Conservation (phyloP, 2,797 vertebrate genomes). For the Pseudomugil tenellus region DNA sequence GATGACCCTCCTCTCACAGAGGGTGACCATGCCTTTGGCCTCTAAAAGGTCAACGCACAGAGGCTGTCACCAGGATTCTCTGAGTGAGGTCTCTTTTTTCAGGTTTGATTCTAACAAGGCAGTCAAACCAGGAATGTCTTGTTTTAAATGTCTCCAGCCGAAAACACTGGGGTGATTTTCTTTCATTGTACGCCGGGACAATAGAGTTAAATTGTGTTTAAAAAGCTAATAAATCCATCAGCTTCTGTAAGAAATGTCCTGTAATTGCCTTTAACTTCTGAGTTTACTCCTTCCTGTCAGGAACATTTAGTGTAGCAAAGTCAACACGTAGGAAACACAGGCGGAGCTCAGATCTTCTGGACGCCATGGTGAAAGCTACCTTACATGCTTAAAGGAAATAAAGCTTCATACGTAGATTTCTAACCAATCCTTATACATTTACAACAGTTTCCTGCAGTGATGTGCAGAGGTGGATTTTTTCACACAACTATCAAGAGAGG, state of each 20-base stretch:
- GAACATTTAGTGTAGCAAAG: background rate
- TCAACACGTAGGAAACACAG: background rate
- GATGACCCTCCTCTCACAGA: conserved; percentile 61
- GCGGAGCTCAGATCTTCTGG: background rate
- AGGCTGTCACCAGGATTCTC: conserved; percentile 56
- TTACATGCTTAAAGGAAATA: background rate
- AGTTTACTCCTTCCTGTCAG: conserved; percentile 1
- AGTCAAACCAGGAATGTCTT: conserved; percentile 29
- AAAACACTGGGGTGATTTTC: conserved; percentile 26
- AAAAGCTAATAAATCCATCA: conserved; percentile 52
- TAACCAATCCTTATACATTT: too few relatives aligned
- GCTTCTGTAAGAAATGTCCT: background rate
- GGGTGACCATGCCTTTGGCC: conserved; percentile 80
- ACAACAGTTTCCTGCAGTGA: too few relatives aligned
- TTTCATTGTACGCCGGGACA: conserved; percentile 27
- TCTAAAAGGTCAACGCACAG: conserved; percentile 68
- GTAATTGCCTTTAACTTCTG: conserved; percentile 40
- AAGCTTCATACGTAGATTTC: background rate
- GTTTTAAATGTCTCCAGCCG: conserved; percentile 21
- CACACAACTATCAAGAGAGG: too few relatives aligned
- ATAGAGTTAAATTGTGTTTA: conserved; percentile 27
- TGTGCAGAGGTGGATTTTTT: too few relatives aligned
- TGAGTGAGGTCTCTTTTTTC: conserved; percentile 67
- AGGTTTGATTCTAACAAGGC: conserved; percentile 27
- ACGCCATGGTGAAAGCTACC: background rate